A percentile compares a stretch with the other conserved stretches of the same genome.
Evolutionary conservation across 1,140 invertebrate genomes (phyloP).

Genomic region (Diachasmimorpha longicaudata): DNA sequence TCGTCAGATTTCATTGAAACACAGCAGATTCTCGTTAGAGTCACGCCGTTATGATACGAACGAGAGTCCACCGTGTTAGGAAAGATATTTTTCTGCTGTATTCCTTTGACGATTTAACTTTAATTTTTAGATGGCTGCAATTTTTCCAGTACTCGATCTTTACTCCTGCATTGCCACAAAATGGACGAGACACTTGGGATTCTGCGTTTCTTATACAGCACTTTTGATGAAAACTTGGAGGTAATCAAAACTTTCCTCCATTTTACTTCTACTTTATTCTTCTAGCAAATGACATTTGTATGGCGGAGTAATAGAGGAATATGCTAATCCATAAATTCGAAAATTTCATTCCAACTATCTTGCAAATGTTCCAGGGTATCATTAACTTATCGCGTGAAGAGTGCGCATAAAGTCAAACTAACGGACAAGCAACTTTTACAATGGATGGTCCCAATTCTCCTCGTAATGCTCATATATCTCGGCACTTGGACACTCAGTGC

Average conservation of each 20-base stretch:
- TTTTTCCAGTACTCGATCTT: conserved; percentile 82
- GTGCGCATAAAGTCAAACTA: conserved; percentile 89
- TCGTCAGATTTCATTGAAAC: background rate
- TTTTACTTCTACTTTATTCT: background rate
- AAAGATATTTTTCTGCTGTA: background rate
- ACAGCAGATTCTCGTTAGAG: too few relatives aligned
- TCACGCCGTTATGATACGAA: too few relatives aligned
- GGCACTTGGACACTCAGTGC: conserved; percentile 87
- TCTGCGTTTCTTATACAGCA: conserved; percentile 89
- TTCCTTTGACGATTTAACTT: background rate
- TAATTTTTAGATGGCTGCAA: conserved; percentile 80
- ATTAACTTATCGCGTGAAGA: conserved; percentile 91
- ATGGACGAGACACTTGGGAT: conserved; percentile 90
- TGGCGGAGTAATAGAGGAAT: too few relatives aligned
- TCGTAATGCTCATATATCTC: conserved; percentile 88
- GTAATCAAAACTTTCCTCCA: conserved; percentile 42
- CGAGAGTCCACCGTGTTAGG: too few relatives aligned
- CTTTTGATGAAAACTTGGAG: conserved; percentile 93
- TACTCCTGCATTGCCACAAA: conserved; percentile 87
- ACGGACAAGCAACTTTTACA: conserved; percentile 90
- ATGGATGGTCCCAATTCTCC: conserved; percentile 87
- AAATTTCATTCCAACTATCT: too few relatives aligned
- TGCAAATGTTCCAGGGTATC: conserved; percentile 73
- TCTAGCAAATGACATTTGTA: too few relatives aligned
- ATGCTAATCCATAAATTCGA: too few relatives aligned